Evolutionary conservation across 2,888 invertebrate species (phyloP), one percentile per base, ranked within the genome.

Genomic region (Bembecia ichneumoniformis): DNA sequence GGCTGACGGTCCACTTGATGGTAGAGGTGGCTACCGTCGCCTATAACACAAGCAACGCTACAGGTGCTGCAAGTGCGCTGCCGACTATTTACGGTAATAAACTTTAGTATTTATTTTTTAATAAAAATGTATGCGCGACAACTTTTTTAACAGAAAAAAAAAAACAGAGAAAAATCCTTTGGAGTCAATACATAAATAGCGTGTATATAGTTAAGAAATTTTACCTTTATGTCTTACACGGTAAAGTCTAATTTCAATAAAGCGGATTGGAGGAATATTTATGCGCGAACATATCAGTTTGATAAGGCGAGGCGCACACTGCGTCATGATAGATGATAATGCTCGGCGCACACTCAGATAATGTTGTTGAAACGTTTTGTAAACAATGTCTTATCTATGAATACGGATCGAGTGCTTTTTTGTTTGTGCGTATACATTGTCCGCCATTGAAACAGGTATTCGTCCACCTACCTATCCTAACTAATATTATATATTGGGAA

Each of bases 301-400:
- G 55, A 56, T 56, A 56, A 56, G 49, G 55, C 28, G 46, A 47
- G 47, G 49, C 50, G 49, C 53, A 55, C 55, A 54, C 46, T 46
- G 14, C 46, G 16, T 16, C 44, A 40, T 56, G 56, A 56, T 55
- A 43, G 55, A 55, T 53, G 56, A 51, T 53, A 56, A 56, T 55
- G 53, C 50, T 35, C 47, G 13, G 34, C 16, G 47, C 44, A 46
- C 48, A 48, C 53, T 44, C 5, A 40, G 55, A 55, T 57, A 56
- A 55, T 47, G 46, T 51, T 28, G 34, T 46, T 52, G 40, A 50
- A 59, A 53, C 58, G 58, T 55, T 60, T 60, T 58, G 59, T 60
- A 58, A 60, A 60, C 59, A 60, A 28, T 45, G 40, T 52, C 50
- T 58, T 59, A 59, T 59, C 56, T 52, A n/a, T 45, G 20, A 35